Evolutionary conservation across 2,113 vertebrate genomes (phyloP).

Genomic region (Melanocharis versteri): DNA sequence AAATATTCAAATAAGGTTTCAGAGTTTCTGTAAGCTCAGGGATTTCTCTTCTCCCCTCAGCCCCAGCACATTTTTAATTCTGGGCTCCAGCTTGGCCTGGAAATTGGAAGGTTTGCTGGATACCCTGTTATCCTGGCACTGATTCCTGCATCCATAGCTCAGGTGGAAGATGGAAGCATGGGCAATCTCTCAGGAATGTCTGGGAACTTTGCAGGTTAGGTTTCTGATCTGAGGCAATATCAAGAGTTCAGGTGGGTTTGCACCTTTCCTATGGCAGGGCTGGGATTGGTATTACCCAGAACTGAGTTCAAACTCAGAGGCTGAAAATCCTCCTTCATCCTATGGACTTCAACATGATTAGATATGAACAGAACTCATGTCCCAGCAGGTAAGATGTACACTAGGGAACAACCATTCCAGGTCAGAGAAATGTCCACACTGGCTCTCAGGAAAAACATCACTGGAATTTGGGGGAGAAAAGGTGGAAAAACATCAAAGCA

Average conservation of each 20-base stretch:
- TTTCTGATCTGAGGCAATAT: neutral
- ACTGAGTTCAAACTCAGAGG: neutral
- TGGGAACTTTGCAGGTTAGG: neutral
- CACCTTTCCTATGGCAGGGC: neutral
- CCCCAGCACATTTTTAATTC: neutral
- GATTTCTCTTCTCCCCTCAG: neutral
- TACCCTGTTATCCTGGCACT: neutral
- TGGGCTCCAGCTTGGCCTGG: neutral
- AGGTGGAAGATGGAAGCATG: neutral
- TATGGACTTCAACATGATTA: neutral
- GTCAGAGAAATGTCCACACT: neutral
- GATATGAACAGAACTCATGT: neutral
- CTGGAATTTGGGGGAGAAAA: rapidly evolving
- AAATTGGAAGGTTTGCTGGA: neutral
- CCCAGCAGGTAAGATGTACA: neutral
- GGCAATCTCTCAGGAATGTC: neutral
- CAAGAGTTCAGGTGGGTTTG: neutral
- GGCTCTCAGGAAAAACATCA: neutral
- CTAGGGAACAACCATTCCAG: neutral
- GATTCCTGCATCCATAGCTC: neutral
- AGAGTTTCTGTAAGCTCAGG: neutral
- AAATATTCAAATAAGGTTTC: neutral
- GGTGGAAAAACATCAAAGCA: neutral
- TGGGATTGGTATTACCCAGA: neutral
- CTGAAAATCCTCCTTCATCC: neutral